Evolutionary conservation across 2,113 vertebrate species (phyloP).

Genomic region (Furnarius figulus): DNA sequence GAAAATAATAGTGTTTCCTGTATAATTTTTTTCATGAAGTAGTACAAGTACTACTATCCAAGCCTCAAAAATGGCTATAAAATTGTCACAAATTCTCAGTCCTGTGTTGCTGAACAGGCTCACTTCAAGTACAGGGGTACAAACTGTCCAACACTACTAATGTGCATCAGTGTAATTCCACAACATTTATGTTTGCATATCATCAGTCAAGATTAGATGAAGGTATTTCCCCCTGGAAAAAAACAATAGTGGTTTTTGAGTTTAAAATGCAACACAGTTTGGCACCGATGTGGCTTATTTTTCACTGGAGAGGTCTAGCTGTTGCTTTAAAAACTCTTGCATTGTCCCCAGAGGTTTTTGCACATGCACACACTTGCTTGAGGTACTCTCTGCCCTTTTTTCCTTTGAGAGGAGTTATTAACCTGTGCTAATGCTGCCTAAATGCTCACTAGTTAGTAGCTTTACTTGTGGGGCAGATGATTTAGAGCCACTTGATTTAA

Average conservation of each 20-base stretch:
- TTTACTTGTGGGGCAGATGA: neutral
- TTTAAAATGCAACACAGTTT: neutral
- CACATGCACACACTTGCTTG: rapidly evolving
- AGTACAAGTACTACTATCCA: neutral
- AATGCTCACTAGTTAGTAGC: neutral
- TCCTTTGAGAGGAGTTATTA: neutral
- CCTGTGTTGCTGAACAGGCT: neutral
- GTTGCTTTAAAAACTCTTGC: neutral
- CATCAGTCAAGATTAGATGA: neutral
- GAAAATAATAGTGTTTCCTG: neutral
- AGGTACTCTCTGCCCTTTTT: neutral
- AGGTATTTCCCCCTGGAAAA: neutral
- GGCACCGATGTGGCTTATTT: neutral
- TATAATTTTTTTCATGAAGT: neutral
- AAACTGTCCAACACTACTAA: neutral
- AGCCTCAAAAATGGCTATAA: neutral
- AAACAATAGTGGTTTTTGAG: neutral
- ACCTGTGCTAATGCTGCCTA: slow-evolving; percentile 2
- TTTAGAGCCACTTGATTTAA: slow-evolving; percentile 46
- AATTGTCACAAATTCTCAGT: neutral
- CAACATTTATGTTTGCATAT: neutral
- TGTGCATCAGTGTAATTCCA: neutral
- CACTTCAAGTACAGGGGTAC: neutral
- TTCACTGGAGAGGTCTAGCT: neutral
- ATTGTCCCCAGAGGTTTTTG: neutral